A percentile compares a stretch with the other conserved stretches of the same genome.
These are phyloP conservation scores for Ctenochaetus hawaiiensis DNA, from an alignment of 2,797 vertebrate species.

Conservation along the genomic window DNA sequence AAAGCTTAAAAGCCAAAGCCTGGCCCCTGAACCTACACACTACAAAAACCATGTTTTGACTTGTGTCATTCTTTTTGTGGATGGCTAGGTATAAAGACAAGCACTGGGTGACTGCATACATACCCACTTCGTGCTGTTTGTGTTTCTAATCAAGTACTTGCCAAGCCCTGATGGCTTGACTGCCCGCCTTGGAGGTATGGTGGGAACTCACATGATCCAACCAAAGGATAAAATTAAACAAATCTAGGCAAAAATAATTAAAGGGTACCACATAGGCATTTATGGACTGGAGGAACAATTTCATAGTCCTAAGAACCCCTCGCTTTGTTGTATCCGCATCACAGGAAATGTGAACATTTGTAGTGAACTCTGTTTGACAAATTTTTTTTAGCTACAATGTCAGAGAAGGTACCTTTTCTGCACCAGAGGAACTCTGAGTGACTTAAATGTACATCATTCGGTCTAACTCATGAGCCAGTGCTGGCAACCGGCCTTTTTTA, in stretches of 20 bases:
- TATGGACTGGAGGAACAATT: no score
- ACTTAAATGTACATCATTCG: no score
- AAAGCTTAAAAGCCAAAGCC: slow-evolving; percentile 33
- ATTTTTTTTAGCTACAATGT: no score
- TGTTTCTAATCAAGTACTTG: slow-evolving; percentile 68
- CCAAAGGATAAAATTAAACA: slow-evolving; percentile 46
- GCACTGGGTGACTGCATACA: slow-evolving; percentile 15
- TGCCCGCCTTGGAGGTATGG: slow-evolving; percentile 33
- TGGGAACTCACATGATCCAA: slow-evolving; percentile 36
- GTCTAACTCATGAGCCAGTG: no score
- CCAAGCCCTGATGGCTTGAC: slow-evolving; percentile 12
- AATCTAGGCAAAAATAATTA: slow-evolving; percentile 32
- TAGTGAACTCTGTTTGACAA: no score
- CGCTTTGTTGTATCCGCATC: no score
- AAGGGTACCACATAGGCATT: slow-evolving; percentile 1
- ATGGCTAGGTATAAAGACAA: slow-evolving; percentile 31
- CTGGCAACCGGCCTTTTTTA: no score
- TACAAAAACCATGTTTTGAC: slow-evolving; percentile 67
- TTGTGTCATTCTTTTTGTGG: slow-evolving; percentile 46
- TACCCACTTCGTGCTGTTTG: slow-evolving; percentile 40
- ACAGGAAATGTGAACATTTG: no score
- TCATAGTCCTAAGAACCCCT: no score
- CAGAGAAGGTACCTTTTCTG: no score
- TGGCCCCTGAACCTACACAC: slow-evolving; percentile 50
- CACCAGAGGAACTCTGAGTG: no score